These are phyloP conservation scores for Oryzias woworae DNA, from an alignment of 2,113 vertebrate genomes.

Conservation along the genomic window DNA sequence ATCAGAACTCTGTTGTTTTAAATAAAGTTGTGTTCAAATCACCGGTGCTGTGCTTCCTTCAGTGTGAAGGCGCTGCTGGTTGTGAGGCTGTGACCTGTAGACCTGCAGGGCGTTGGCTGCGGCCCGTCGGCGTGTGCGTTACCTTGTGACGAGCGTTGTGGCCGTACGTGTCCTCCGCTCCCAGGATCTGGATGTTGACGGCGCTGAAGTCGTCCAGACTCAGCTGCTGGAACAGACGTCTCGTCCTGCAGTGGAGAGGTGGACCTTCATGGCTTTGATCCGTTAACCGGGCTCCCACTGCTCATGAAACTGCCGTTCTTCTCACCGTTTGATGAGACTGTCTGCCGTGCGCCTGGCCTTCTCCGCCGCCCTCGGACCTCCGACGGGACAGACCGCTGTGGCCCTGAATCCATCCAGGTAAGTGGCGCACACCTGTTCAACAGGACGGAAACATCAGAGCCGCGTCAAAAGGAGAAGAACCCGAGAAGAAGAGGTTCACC, in stretches of 20 bases:
- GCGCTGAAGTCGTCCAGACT: constrained; percentile 82
- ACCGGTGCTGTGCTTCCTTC: no score
- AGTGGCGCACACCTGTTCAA: constrained; percentile 81
- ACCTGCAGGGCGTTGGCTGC: no score
- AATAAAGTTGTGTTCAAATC: no score
- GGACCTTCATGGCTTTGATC: not conserved
- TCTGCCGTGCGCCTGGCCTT: constrained; percentile 83
- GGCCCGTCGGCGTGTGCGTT: not conserved
- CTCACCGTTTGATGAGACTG: constrained; percentile 82
- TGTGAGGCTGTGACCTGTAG: no score
- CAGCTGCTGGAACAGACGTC: constrained; percentile 80
- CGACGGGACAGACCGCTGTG: constrained; percentile 83
- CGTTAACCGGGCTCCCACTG: not conserved
- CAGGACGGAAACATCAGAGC: no score
- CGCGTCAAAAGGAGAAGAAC: no score
- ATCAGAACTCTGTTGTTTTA: no score
- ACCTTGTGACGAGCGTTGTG: constrained; percentile 74
- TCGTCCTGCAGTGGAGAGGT: constrained; percentile 67
- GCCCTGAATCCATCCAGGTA: constrained; percentile 86
- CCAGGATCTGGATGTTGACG: constrained; percentile 85
- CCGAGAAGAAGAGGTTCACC: not conserved
- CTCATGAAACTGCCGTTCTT: no score
- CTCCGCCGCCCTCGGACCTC: constrained; percentile 77
- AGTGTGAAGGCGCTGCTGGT: no score
- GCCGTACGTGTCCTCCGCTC: constrained; percentile 86